Base-by-base conservation (phyloP, 92 coral and sea anemone species). In the Zoanthus solanderi region DNA sequence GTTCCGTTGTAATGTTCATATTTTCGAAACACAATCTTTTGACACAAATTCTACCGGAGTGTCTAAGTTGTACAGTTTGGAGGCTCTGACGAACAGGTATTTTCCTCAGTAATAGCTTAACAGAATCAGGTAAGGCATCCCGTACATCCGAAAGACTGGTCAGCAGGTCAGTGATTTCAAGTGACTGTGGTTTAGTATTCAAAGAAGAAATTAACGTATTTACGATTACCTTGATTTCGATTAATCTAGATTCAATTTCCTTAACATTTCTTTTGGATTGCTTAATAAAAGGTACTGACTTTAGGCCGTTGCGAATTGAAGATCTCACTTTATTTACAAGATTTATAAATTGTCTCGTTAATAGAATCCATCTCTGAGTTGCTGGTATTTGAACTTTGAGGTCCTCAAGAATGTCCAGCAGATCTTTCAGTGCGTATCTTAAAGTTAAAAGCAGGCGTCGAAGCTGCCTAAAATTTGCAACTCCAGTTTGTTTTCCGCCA, bases 401-500 rank as follows among this genome's bases (percentile, higher is more conserved):
- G 9, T 57, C 58, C 10, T 42, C 67, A 18, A 88, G 53, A 14
- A 80, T 44, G 12, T 28, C 10, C 47, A 56, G 13, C 3, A 88
- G 57, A 16, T 80, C 78, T 15, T 60, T 76, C 23, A 71, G 11
- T 18, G 44, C 72, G 5, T 44, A 81, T 32, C 63, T 37, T 4
- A 88, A 74, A 37, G 42, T 34, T 44, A 66, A 13, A 6, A 80
- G 87, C 34, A 56, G 23, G 28, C 83, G 72, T 52, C 76, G 54
- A 16, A 88, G 37, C 42, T 61, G 53, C 17, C 75, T 34, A 6
- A 6, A 52, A 77, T 88, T 88, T 47, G 78, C 54, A 17, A 93
- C 75, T 13, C 88, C 88, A 81, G 85, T 81, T 56, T 87, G 90
- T 61, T 69, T 88, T 8, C 96, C 92, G 48, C 96, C 93, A 18